Evolutionary conservation across 1,140 invertebrate genomes (phyloP).

Genomic region (Schlechtendalia chinensis): DNA sequence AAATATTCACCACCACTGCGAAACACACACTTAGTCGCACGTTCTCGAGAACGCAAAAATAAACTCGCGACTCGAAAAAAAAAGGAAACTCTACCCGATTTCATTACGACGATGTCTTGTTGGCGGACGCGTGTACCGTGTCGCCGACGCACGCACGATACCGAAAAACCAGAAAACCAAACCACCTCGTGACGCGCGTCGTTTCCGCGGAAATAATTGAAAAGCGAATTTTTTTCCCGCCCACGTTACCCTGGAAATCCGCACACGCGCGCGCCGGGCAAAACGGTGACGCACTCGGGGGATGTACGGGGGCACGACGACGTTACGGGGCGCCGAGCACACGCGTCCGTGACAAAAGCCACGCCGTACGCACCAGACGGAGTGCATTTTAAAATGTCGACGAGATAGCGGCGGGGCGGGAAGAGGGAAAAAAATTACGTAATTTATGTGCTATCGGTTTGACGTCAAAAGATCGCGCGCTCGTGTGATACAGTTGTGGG

Average conservation of each 20-base stretch:
- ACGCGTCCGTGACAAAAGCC: conserved; percentile 18
- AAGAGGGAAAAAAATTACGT: conserved; percentile 32
- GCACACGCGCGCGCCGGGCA: not conserved
- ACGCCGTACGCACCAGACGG: not conserved
- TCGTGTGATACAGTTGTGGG: conserved; percentile 30
- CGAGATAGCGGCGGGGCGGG: not conserved
- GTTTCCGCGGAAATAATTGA: too few relatives aligned
- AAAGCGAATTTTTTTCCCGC: too few relatives aligned
- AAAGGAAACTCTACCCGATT: not conserved
- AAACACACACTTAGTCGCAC: conserved; percentile 3
- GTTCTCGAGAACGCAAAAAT: conserved; percentile 23
- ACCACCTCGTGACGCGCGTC: too few relatives aligned
- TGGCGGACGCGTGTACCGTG: too few relatives aligned
- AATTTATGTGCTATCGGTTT: conserved; percentile 49
- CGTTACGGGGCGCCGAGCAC: not conserved
- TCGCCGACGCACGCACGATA: too few relatives aligned
- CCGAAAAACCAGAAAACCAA: too few relatives aligned
- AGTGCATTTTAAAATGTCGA: conserved; percentile 13
- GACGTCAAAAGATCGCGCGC: conserved; percentile 45
- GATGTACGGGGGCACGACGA: too few relatives aligned
- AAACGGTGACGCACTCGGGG: too few relatives aligned
- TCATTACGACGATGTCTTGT: too few relatives aligned
- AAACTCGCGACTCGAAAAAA: not conserved
- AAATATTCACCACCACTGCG: conserved; percentile 9
- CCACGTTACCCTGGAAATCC: conserved; percentile 25